Base-by-base conservation (phyloP, 2,888 invertebrate genomes). In the Brenthis daphne region DNA sequence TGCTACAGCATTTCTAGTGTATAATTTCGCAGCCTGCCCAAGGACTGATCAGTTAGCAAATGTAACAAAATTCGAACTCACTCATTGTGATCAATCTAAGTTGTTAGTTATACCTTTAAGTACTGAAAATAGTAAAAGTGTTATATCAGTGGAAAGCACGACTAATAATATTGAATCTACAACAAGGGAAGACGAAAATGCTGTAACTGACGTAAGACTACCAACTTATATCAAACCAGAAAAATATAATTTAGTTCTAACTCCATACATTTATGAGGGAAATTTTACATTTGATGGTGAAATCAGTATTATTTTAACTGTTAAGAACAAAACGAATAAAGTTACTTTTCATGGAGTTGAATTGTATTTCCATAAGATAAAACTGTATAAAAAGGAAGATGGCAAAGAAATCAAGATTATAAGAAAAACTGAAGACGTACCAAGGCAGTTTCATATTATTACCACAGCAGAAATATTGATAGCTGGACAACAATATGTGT, bases 271-370 rank as follows among this genome's bases (percentile, higher is more conserved):
- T 69, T 92, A 90, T 79, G 95, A 95, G 80, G 95, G 95, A 1
- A 97, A 97, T 81, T 97, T 97, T 76, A 97, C 96, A 14, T 97
- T 97, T 80, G 91, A 94, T 73, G 97, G 97, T 54, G 94, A 94
- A 85, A 94, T 95, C 1, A 94, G 93, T 77, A 94, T 96, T 72
- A 79, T 93, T 20, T 81, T 97, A 61, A 92, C 94, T 69, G 95
- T 95, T 1, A 89, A 94, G 16, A 92, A 94, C 73, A 92, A 94
- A 61, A 95, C 95, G 11, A 91, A 93, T 64, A 95, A 95, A 82
- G 93, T 98, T 16, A 96, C 96, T 0, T 93, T 98, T 73, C 97
- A 98, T 81, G 94, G 95, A 8, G 94, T 95, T 51, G 95, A 96
- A 74, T 88, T 98, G 74, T 91, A 88, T 58, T 95, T 97, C 71